Evolutionary conservation across 2,797 vertebrate genomes (phyloP), one percentile per base, ranked within the genome.

Genomic region (Aplochiton taeniatus): DNA sequence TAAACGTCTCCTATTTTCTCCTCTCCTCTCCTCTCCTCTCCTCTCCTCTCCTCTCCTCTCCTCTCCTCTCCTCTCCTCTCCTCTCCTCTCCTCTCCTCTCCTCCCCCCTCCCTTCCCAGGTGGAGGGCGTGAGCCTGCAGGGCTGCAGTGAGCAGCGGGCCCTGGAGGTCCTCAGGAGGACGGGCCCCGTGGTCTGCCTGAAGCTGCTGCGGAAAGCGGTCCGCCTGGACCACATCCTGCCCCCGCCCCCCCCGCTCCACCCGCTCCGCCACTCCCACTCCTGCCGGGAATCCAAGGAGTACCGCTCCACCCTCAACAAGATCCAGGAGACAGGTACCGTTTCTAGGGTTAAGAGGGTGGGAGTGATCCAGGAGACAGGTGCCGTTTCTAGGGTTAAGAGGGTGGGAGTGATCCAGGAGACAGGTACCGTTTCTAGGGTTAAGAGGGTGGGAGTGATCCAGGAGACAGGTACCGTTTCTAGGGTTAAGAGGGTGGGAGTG

Each of bases 121-220:
- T 98, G 69, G 95, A 98, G 77, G 94, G 94, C 63, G 93, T 92
- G 83, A 94, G 94, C 81, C 90, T 98, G 83, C 95, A 96, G 68
- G 95, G 96, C 70, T 96, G 94, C 86, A 96, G 93, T 65, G 96
- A 96, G 80, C 95, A 96, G 63, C 92, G 95, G 71, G 94, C 94
- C 16, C 92, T 95, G 78, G 95, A 98, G 0, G 91, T 96, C 71
- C 80, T 99, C 69, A 87, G 93, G 55, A 94, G 92, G 79, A 96
- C 95, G 0, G 94, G 95, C 49, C 93, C 95, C 42, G 89, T 89
- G 0, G 94, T 97, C 75, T 80, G 71, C 1, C 91, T 98, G 60
- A 92, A 79, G 45, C 69, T 98, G 76, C 83, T 95, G 80, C 91
- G 94, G 73, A 95, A 89, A 80, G 85, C 88, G 0, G 17, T 75